Percentiles rank a stretch among this genome's conserved stretches.
These are phyloP conservation scores for Branchipolynoe longqiensis DNA, from an alignment of 2,888 invertebrate genomes.

Conservation along the genomic window DNA sequence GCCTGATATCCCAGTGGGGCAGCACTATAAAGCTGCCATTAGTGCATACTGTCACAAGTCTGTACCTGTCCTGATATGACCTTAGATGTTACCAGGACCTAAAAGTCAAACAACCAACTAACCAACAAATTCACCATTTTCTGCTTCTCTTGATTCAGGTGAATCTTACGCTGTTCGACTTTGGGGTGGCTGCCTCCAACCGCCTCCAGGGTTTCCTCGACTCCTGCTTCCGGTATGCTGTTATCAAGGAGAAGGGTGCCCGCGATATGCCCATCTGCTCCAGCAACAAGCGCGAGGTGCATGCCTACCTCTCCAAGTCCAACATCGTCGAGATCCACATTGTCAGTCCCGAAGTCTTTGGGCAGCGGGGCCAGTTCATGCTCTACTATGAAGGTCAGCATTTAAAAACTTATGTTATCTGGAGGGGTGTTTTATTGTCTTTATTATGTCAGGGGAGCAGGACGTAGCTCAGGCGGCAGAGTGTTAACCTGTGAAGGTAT, in stretches of 20 bases:
- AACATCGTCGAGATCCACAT: conserved; percentile 65
- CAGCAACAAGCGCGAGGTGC: conserved; percentile 59
- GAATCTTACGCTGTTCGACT: conserved; percentile 65
- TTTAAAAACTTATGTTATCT: background rate
- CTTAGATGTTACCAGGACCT: too few relatives aligned
- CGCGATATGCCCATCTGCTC: conserved; percentile 63
- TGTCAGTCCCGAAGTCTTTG: conserved; percentile 63
- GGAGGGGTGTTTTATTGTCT: too few relatives aligned
- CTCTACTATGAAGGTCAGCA: conserved; percentile 67
- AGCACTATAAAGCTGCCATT: too few relatives aligned
- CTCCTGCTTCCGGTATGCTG: conserved; percentile 64
- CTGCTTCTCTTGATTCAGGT: conserved; percentile 14
- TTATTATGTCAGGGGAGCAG: too few relatives aligned
- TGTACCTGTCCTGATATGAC: too few relatives aligned
- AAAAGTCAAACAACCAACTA: too few relatives aligned
- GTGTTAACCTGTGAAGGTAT: too few relatives aligned
- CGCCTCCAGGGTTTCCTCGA: conserved; percentile 19
- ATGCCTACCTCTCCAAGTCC: conserved; percentile 62
- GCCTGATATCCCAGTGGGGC: too few relatives aligned
- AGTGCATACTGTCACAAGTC: too few relatives aligned
- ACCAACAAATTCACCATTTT: too few relatives aligned
- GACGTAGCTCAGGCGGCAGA: too few relatives aligned
- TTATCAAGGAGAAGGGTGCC: conserved; percentile 64
- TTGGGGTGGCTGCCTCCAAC: conserved; percentile 60
- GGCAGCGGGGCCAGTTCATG: conserved; percentile 64